Evolutionary conservation across 2,113 vertebrate species (phyloP), one percentile per base, ranked within the genome.

Genomic region (Passer montanus): DNA sequence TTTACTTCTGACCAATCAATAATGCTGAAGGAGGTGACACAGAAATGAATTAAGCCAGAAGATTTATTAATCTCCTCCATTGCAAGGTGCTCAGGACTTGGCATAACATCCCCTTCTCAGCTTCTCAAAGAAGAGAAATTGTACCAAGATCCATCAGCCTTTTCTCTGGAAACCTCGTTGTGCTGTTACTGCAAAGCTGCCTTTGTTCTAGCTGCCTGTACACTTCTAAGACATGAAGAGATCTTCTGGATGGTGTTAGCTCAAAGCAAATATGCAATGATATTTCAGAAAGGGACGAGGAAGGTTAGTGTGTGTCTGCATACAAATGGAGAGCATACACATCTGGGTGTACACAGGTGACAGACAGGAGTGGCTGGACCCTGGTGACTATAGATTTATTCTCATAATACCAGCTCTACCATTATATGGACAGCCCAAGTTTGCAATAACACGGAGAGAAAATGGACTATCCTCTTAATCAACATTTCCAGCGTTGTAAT

Each of bases 1-100:
- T 81, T 77, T 88, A 81, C 79, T 90, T 31, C n/a, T 75, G 72
- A 62, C 64, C 56, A 86, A 85, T 93, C 87, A 88, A 74, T 96
- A 90, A 72, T 62, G 35, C 66, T 93, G 79, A 76, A 94, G 49
- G n/a, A 90, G 24, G 47, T 84, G 90, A 90, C 53, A 77, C 47
- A 74, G 68, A 73, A 90, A 94, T 84, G 39, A 92, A 84, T 90
- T 93, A 92, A 87, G 35, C 10, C 39, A 30, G 50, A 85, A 91
- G 68, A 79, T 88, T 95, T 93, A 94, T 86, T 91, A 46, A 84
- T 84, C 47, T 74, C 11, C 49, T 90, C 31, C 21, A 24, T 62
- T 67, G 46, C 47, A 88, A 80, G 72, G 75, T 91, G 59, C 23
- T 50, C 27, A 37, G 55, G 27, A 21, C 8, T 63, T 94, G 81